These are phyloP conservation scores for Callitettix versicolor DNA, from an alignment of 1,140 invertebrate genomes.

Conservation along the genomic window DNA sequence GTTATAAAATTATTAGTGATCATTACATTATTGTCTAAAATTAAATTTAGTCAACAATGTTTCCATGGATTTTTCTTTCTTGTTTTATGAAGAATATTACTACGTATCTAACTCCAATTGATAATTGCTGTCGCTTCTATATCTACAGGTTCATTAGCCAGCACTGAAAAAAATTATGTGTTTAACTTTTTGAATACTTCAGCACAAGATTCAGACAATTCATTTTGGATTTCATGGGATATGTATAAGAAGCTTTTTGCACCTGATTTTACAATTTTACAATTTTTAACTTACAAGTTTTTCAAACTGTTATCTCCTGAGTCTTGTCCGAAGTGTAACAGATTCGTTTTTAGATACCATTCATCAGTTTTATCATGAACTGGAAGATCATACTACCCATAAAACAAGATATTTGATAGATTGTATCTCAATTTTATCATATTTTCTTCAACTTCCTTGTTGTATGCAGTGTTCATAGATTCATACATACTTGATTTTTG, in stretches of 20 bases:
- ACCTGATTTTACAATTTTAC: neutral
- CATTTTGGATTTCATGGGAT: slow-evolving; percentile 9
- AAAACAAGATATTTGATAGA: no score
- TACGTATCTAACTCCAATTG: slow-evolving; percentile 8
- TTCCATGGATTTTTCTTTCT: no score
- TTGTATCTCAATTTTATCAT: neutral
- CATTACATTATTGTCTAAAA: no score
- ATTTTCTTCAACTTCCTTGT: neutral
- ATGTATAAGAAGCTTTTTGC: neutral
- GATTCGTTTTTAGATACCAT: neutral
- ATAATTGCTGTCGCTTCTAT: neutral
- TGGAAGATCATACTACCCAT: no score
- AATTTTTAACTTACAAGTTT: no score
- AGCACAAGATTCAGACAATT: neutral
- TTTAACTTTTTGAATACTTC: slow-evolving; percentile 3
- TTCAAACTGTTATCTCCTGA: slow-evolving; percentile 7
- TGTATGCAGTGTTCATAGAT: neutral
- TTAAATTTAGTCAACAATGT: no score
- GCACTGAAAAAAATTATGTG: neutral
- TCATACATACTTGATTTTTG: neutral
- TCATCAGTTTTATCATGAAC: no score
- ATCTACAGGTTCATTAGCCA: slow-evolving; percentile 4
- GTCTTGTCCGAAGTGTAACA: neutral
- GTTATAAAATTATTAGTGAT: no score
- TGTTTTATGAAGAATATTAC: no score